Evolutionary conservation across 2,888 invertebrate genomes (phyloP).

Genomic region (Tetranychus piercei): DNA sequence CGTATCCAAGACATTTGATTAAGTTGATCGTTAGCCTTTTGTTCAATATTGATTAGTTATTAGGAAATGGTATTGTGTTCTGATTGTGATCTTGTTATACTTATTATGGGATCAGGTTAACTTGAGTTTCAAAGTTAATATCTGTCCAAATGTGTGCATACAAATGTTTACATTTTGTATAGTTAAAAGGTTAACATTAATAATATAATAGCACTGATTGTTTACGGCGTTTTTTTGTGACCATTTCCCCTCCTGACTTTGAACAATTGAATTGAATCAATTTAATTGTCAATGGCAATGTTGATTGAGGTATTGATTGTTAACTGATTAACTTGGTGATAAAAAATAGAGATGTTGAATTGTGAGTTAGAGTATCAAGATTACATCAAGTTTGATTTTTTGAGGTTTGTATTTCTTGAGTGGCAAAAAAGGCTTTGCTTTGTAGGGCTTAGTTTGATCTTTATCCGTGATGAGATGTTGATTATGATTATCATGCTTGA

Average conservation of each 20-base stretch:
- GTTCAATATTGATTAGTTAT: not conserved
- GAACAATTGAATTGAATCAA: too few species aligned
- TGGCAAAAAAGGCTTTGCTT: not conserved
- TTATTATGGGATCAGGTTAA: not conserved
- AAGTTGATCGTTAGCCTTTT: not conserved
- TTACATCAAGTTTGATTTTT: not conserved
- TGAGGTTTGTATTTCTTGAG: not conserved
- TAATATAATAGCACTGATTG: too few species aligned
- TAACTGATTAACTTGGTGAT: too few species aligned
- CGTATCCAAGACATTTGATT: not conserved
- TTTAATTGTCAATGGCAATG: too few species aligned
- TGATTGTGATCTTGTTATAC: not conserved
- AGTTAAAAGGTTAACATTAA: too few species aligned
- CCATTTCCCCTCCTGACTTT: too few species aligned
- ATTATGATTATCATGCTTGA: not conserved
- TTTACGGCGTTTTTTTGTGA: too few species aligned
- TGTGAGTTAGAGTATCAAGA: not conserved
- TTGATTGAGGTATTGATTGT: too few species aligned
- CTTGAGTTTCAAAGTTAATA: not conserved
- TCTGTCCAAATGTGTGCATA: too few species aligned
- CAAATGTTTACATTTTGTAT: too few species aligned
- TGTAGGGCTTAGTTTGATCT: not conserved
- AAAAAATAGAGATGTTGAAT: too few species aligned
- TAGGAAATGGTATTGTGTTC: not conserved
- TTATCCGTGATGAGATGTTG: constrained; percentile 1